Evolutionary conservation across 2,888 invertebrate species (phyloP).

Genomic region (Molorchus minor): DNA sequence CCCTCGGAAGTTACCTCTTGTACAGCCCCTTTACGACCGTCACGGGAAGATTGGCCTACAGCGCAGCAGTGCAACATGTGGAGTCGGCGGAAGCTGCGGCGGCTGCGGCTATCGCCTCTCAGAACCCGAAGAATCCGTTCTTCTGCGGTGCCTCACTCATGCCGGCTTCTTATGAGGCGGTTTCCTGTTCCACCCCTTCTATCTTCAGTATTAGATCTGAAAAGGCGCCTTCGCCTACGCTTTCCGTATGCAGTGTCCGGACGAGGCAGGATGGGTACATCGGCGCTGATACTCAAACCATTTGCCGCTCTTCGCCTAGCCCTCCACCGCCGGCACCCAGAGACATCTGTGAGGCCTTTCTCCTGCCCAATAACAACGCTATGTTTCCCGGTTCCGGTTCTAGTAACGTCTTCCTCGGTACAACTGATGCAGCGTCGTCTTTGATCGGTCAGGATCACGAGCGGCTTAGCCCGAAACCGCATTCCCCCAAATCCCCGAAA

Average conservation of each 20-base stretch:
- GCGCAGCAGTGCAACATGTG: slow-evolving; percentile 73
- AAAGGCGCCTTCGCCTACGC: slow-evolving; percentile 70
- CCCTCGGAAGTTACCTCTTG: slow-evolving; percentile 67
- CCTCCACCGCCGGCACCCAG: slow-evolving; percentile 86
- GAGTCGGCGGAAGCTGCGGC: slow-evolving; percentile 64
- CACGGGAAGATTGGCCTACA: slow-evolving; percentile 72
- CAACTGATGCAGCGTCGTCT: slow-evolving; percentile 52
- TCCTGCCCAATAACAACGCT: slow-evolving; percentile 38
- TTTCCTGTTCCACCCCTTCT: slow-evolving; percentile 65
- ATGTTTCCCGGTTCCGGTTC: slow-evolving; percentile 46
- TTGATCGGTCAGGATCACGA: slow-evolving; percentile 60
- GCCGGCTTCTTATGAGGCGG: slow-evolving; percentile 64
- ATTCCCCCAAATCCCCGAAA: slow-evolving; percentile 77
- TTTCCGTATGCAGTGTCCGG: slow-evolving; percentile 72
- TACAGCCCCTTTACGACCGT: slow-evolving; percentile 72
- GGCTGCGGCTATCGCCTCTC: slow-evolving; percentile 47
- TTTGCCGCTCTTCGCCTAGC: slow-evolving; percentile 66
- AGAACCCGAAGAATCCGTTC: slow-evolving; percentile 60
- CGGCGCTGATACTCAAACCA: slow-evolving; percentile 16
- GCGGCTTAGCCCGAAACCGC: slow-evolving; percentile 71
- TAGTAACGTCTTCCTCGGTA: slow-evolving; percentile 62
- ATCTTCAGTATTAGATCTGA: slow-evolving; percentile 63
- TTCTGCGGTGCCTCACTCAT: slow-evolving; percentile 61
- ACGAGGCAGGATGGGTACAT: slow-evolving; percentile 71
- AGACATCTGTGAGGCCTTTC: slow-evolving; percentile 68